Evolutionary conservation across 2,797 vertebrate species (phyloP), one percentile per base, ranked within the genome.

Genomic region (Yasuhikotakia modesta): DNA sequence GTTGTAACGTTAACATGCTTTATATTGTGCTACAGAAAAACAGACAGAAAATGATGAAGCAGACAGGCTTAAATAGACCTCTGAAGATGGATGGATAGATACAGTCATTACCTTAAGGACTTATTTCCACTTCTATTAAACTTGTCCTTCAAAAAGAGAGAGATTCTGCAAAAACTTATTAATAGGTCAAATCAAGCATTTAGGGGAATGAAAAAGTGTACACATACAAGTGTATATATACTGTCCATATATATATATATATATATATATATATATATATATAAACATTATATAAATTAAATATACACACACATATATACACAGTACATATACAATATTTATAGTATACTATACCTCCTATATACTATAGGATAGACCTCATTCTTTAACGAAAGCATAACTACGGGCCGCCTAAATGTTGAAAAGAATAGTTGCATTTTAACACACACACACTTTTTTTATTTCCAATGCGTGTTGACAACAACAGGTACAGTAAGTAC

Each of bases 381-480:
- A 11, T 48, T 14, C 46, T 48, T 48, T 13, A 14, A 48, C 12
- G 16, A 2, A 14, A 46, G 13, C 45, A 46, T 46, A 12, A 46
- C 13, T 46, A 2, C 45, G 8, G 27, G 10, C 45, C 45, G 17
- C 4, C 14, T 50, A 50, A 50, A 50, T 50, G 46, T 50, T 50
- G 46, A 17, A 50, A 14, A 16, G 16, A 17, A 17, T 11, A 43
- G 39, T 43, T 43, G 39, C 39, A 16, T 50, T 14, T 50, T 4
- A 17, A 16, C 48, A 50, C 48, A 43, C 39, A n/a, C n/a, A n/a
- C n/a, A n/a, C 2, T 43, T 43, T 43, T 43, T 43, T 43, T 43
- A 43, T 43, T 50, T 46, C 46, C 24, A 67, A 75, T 30, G 46
- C 60, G 19, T 60, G 27, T 60, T 61, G 75, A 77, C 66, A 77